A percentile compares a stretch with the other conserved stretches of the same genome.
These are phyloP conservation scores for Halcyon smyrnensis DNA, from an alignment of 2,797 vertebrate species.

Conservation along the genomic window DNA sequence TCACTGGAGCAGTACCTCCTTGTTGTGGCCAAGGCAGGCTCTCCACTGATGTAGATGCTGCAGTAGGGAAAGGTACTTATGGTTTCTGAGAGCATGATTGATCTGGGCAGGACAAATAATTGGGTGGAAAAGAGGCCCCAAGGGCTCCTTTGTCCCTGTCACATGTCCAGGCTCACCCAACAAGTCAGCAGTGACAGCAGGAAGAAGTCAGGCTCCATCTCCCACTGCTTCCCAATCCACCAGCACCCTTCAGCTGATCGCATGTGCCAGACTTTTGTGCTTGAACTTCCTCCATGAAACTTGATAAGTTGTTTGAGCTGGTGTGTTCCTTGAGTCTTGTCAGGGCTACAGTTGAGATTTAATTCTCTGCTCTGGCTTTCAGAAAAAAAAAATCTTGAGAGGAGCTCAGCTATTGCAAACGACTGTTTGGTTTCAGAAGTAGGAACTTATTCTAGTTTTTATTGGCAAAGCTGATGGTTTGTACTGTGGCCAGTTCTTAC, in stretches of 20 bases:
- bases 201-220: background rate
- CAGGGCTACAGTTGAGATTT: background rate
- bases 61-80: background rate
- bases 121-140: fast-evolving
- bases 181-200: background rate
- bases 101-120: background rate
- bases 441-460: background rate
- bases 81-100: background rate
- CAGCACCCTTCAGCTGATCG: background rate
- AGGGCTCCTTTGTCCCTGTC: background rate
- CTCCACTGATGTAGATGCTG: background rate
- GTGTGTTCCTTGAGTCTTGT: background rate
- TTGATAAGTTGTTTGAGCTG: background rate
- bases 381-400: background rate
- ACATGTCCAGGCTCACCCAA: background rate
- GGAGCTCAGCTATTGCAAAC: background rate
- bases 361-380: background rate
- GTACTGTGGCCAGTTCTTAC: background rate
- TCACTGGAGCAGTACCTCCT: background rate
- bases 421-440: background rate
- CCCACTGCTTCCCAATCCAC: background rate
- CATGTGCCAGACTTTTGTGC: background rate
- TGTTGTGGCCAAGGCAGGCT: background rate
- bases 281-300: background rate
- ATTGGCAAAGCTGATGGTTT: background rate